Conservation (phyloP, 2,113 vertebrate genomes). For the Eonycteris spelaea region DNA sequence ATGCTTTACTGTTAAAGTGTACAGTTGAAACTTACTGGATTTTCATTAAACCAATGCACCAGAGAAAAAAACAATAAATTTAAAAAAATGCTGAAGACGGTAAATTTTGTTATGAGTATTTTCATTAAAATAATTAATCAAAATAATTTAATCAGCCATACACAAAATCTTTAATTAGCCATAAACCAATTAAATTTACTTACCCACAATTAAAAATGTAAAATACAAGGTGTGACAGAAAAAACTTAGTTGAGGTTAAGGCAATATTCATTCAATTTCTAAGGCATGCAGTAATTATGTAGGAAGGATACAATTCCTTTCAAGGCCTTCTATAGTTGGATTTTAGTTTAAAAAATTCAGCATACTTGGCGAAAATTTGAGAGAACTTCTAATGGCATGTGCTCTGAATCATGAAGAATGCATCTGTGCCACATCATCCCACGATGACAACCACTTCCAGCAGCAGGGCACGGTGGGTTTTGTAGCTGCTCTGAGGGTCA, state of each 20-base stretch:
- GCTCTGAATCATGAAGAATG: background rate
- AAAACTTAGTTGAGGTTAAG: constrained; percentile 49
- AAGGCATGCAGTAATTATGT: constrained; percentile 72
- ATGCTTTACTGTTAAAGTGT: no score
- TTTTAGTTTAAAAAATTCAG: constrained; percentile 50
- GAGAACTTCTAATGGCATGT: background rate
- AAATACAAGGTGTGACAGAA: background rate
- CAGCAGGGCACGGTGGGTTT: background rate
- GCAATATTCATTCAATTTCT: constrained; percentile 63
- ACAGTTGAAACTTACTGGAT: no score
- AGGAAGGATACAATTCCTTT: constrained; percentile 34
- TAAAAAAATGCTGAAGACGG: background rate
- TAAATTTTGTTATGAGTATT: background rate
- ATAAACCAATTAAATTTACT: no score
- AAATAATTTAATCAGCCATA: no score
- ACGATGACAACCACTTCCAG: background rate
- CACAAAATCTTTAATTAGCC: no score
- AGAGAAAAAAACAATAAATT: no score
- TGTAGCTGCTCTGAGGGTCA: background rate
- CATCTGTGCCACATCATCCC: background rate
- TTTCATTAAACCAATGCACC: no score
- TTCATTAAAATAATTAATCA: background rate
- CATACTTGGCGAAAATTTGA: background rate
- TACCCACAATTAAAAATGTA: background rate
- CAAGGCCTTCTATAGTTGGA: background rate